These are phyloP conservation scores for Nothoprocta pentlandii DNA, from an alignment of 2,113 vertebrate genomes.

Conservation along the genomic window DNA sequence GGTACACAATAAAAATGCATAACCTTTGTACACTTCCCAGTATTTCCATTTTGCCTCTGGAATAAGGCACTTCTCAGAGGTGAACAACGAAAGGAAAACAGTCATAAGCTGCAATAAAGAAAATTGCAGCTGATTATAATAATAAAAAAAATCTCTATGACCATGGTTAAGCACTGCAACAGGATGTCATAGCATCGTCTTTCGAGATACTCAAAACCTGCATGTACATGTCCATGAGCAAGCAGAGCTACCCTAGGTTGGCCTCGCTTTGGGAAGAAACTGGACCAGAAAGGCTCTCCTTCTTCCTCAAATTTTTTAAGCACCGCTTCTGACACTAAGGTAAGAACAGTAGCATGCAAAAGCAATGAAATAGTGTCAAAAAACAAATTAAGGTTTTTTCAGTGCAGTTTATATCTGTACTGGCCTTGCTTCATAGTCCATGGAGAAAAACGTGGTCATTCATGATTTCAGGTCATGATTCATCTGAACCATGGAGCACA, in stretches of 20 bases:
- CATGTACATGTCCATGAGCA: not conserved
- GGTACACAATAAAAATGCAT: not conserved
- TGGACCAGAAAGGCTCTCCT: not conserved
- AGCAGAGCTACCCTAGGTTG: not conserved
- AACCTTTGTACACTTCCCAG: not conserved
- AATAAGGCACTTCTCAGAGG: not conserved
- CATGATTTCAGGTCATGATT: not conserved
- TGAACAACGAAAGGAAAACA: not conserved
- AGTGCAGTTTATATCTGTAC: not conserved
- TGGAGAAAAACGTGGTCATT: not conserved
- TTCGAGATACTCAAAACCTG: not conserved
- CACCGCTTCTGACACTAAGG: not conserved
- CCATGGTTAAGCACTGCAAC: not conserved
- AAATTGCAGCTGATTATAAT: not conserved
- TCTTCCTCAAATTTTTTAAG: not conserved
- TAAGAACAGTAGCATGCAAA: not conserved
- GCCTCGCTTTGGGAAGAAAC: not conserved
- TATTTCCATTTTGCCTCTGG: not conserved
- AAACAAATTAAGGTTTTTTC: not conserved
- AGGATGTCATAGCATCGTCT: not conserved
- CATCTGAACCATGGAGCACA: not conserved
- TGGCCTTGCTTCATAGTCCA: not conserved
- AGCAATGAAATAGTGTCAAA: not conserved
- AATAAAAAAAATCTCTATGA: not conserved
- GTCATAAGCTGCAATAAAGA: not conserved